Conservation (phyloP, 2,113 vertebrate species). For the Lontra canadensis region DNA sequence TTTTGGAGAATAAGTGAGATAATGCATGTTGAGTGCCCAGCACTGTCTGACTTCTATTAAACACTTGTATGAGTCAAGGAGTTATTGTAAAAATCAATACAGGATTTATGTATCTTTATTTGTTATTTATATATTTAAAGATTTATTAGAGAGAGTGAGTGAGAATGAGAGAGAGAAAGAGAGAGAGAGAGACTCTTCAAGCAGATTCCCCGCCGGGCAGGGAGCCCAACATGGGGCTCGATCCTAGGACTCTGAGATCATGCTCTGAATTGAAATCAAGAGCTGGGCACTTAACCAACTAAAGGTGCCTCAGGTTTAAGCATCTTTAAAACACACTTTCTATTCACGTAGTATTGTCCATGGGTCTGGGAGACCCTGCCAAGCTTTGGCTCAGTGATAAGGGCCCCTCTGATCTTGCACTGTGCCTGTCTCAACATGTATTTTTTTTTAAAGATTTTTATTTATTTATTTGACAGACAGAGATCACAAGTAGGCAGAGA, state of each 20-base stretch:
- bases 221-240: background rate
- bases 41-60: background rate
- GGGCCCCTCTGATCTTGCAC: accelerated
- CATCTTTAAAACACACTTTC: background rate
- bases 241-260: background rate
- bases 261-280: background rate
- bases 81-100: background rate
- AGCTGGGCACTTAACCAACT: background rate
- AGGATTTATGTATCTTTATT: background rate
- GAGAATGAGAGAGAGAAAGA: background rate
- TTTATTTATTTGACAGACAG: too few species aligned
- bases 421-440: background rate
- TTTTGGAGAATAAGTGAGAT: background rate
- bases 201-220: background rate
- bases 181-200: background rate
- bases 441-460: too few species aligned
- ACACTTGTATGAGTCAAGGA: background rate
- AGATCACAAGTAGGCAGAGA: too few species aligned
- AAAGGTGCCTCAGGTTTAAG: background rate
- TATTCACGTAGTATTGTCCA: background rate
- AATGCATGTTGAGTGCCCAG: background rate
- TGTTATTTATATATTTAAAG: background rate
- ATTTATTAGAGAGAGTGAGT: background rate
- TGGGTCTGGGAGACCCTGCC: background rate
- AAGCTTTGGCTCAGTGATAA: background rate